Conservation (phyloP, 2,797 vertebrate species). For the Geotrypetes seraphini region DNA sequence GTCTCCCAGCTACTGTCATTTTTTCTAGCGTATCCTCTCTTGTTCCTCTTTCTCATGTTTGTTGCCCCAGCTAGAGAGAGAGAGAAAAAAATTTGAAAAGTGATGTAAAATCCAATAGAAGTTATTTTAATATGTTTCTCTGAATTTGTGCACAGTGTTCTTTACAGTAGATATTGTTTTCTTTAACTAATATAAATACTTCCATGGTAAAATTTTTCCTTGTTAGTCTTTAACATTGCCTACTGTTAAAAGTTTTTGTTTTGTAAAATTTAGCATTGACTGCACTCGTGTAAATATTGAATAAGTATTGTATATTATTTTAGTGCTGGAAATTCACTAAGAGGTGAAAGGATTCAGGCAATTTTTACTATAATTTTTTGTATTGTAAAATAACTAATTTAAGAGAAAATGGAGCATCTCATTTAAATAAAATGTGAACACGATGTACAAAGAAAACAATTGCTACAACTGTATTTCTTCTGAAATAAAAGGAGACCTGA, state of each 20-base stretch:
- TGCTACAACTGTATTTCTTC: slow-evolving; percentile 76
- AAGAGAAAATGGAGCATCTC: slow-evolving; percentile 54
- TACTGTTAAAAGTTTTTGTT: slow-evolving; percentile 77
- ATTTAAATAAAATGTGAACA: slow-evolving; percentile 80
- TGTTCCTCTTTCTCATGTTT: not conserved
- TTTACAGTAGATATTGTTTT: slow-evolving; percentile 39
- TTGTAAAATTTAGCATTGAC: slow-evolving; percentile 87
- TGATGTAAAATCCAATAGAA: slow-evolving; percentile 5
- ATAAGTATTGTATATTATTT: slow-evolving; percentile 85
- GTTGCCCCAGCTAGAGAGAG: slow-evolving; percentile 1
- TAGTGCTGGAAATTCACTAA: slow-evolving; percentile 53
- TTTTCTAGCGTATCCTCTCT: not conserved
- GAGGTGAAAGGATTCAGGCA: slow-evolving; percentile 35
- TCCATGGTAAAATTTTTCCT: slow-evolving; percentile 22
- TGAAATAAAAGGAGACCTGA: slow-evolving; percentile 82
- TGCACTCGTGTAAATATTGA: slow-evolving; percentile 84
- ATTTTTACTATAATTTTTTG: slow-evolving; percentile 61
- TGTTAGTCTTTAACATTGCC: slow-evolving; percentile 2
- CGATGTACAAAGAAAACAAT: slow-evolving; percentile 78
- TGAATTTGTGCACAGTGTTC: slow-evolving; percentile 39
- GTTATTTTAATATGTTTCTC: slow-evolving; percentile 27
- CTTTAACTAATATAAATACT: slow-evolving; percentile 35
- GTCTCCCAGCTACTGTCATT: slow-evolving; percentile 20
- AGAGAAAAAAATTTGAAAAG: not conserved
- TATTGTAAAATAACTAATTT: slow-evolving; percentile 83